Evolutionary conservation across 2,113 vertebrate species (phyloP), one percentile per base, ranked within the genome.

Genomic region (Puffinus mauretanicus): DNA sequence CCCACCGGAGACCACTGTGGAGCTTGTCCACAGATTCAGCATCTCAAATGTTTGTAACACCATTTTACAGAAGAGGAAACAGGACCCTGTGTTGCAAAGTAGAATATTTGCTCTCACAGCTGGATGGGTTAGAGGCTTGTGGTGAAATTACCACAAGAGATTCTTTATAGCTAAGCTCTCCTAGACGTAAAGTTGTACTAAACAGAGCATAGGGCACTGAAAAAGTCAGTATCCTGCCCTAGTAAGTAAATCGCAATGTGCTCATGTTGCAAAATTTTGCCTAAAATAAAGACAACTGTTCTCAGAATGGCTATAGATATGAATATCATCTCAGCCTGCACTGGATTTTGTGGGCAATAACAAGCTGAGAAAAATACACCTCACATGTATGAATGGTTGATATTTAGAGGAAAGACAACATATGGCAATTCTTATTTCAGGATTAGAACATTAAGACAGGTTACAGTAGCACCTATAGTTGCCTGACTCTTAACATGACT

Each of bases 301-400:
- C 42, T 86, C 51, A 70, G 46, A 61, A 66, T 13, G 22, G 27
- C 20, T 64, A n/a, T 13, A 82, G 47, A 65, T 81, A 58, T 2
- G 26, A 88, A 30, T 76, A 80, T 13, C 64, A 14, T 69, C 54
- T 86, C 49, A 94, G 80, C 9, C n/a, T 81, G 38, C 30, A 38
- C 5, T 77, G 61, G 27, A 78, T 82, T 88, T 79, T 65, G 14
- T 60, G 42, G 49, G 42, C 19, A 29, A 52, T 26, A 82, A 34
- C 27, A 81, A 36, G 16, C 18, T 83, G 57, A 86, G 76, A 85
- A 96, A 83, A 92, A 86, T 47, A 66, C 16, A 51, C 21, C 44
- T 84, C 60, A 66, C 34, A 79, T 86, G 86, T 94, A 84, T 71
- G 72, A 96, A 96, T 91, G 69, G 62, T 22, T 86, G 65, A 38